Conservation (phyloP, 2,797 vertebrate genomes). For the Galago senegalensis region DNA sequence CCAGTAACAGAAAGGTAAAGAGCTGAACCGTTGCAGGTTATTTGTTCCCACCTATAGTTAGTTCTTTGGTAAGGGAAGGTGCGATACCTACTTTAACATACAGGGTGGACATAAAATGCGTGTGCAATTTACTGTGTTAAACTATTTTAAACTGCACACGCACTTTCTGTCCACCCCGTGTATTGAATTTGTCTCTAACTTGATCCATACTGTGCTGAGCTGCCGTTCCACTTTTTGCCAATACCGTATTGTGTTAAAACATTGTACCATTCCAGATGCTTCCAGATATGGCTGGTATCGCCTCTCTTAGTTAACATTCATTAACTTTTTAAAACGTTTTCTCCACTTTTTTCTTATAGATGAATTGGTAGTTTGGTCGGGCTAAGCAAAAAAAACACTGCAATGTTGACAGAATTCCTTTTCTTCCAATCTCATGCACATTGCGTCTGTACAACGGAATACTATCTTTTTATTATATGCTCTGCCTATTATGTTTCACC, state of each 20-base stretch:
- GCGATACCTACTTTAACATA: background rate
- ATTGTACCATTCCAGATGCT: background rate
- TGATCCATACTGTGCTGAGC: background rate
- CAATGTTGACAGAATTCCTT: background rate
- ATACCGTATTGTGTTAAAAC: background rate
- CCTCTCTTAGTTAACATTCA: background rate
- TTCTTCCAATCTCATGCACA: background rate
- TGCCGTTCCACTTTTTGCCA: background rate
- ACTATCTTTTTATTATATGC: background rate
- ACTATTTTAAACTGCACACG: too few relatives aligned
- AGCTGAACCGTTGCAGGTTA: background rate
- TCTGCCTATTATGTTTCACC: background rate
- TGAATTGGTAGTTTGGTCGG: conserved; percentile 1
- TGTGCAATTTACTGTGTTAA: too few relatives aligned
- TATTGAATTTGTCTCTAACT: background rate
- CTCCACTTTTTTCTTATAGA: background rate
- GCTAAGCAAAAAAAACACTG: background rate
- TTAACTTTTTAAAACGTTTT: background rate
- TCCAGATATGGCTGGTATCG: background rate
- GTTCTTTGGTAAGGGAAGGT: background rate
- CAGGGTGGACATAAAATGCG: too few relatives aligned
- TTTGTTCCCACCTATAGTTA: background rate
- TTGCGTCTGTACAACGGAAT: background rate
- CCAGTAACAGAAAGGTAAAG: background rate
- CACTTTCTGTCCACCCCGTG: too few relatives aligned